These are phyloP conservation scores for Tarsius wallacei DNA, from an alignment of 2,797 vertebrate genomes.

Conservation along the genomic window DNA sequence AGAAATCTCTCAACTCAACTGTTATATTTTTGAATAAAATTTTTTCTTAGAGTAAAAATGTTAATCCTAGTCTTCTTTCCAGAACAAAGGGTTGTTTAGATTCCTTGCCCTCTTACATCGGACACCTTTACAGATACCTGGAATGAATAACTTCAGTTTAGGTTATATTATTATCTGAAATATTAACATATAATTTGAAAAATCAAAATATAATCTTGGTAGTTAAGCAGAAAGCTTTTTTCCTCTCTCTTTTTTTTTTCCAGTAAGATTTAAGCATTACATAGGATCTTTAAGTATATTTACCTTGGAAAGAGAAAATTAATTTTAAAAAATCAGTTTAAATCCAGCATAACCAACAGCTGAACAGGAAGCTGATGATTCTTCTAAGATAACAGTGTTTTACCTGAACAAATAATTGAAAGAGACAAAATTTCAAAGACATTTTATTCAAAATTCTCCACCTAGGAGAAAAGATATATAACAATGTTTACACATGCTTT, in stretches of 20 bases:
- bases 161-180: slow-evolving; percentile 41
- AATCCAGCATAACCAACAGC: not conserved
- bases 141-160: slow-evolving; percentile 1
- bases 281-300: not conserved
- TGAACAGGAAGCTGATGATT: not conserved
- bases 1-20: slow-evolving; percentile 26
- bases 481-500: slow-evolving; percentile 85
- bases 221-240: not conserved
- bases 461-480: slow-evolving; percentile 81
- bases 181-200: slow-evolving; percentile 56
- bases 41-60: slow-evolving; percentile 29
- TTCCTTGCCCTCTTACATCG: not conserved
- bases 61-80: slow-evolving; percentile 24
- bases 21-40: not conserved
- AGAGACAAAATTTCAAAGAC: slow-evolving; percentile 79
- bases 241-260: not conserved
- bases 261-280: not conserved
- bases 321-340: not conserved
- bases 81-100: not conserved
- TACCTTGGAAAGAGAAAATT: slow-evolving; percentile 62
- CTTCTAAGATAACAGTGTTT: not conserved
- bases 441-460: slow-evolving; percentile 87
- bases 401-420: slow-evolving; percentile 62
- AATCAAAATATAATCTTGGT: not conserved
- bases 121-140: not conserved